Percentiles rank a stretch among this genome's conserved stretches.
Evolutionary conservation across 2,888 invertebrate genomes (phyloP).

Genomic region (Noctua fimbriata): DNA sequence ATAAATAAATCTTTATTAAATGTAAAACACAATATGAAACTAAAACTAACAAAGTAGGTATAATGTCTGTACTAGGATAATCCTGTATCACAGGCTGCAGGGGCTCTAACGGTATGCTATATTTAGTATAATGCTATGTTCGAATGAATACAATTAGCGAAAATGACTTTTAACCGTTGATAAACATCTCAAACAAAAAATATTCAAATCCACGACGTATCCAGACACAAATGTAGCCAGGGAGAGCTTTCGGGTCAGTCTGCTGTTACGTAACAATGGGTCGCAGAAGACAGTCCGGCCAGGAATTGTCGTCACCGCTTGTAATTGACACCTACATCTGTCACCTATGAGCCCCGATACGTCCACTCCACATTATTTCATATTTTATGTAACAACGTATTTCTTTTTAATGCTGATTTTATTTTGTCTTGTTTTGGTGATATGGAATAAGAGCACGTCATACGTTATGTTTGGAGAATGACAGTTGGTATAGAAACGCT

Average conservation of each 20-base stretch:
- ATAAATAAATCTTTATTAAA: no score
- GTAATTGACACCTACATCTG: slow-evolving; percentile 68
- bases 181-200: background rate
- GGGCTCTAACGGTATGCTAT: no score
- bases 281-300: slow-evolving; percentile 51
- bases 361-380: slow-evolving; percentile 25
- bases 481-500: background rate
- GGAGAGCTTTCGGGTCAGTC: slow-evolving; percentile 31
- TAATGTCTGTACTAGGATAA: no score
- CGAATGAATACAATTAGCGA: background rate
- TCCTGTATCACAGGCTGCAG: no score
- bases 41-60: no score
- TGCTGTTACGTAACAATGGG: slow-evolving; percentile 39
- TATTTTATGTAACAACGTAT: slow-evolving; percentile 39
- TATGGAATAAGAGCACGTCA: slow-evolving; percentile 4
- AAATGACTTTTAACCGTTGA: background rate
- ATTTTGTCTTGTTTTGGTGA: background rate
- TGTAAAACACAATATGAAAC: no score
- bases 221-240: slow-evolving; percentile 9
- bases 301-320: slow-evolving; percentile 59
- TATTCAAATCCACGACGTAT: background rate
- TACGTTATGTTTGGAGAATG: background rate
- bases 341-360: slow-evolving; percentile 49
- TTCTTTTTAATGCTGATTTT: slow-evolving; percentile 1
- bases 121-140: no score